These are phyloP conservation scores for Scaptomyza cyrtandrae DNA, from an alignment of 2,888 invertebrate genomes.

Conservation along the genomic window DNA sequence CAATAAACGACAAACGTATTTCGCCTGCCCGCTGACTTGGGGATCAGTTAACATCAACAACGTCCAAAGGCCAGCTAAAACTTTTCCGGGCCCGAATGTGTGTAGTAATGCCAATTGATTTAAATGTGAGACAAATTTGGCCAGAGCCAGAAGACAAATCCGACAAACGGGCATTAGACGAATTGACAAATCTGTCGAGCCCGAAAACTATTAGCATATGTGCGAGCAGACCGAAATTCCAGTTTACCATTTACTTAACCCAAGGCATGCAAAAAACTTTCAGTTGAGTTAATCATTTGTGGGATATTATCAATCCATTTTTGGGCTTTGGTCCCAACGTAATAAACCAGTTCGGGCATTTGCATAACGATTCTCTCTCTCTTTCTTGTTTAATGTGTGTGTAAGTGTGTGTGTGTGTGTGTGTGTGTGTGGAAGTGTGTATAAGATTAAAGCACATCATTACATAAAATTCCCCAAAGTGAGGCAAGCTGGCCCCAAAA, in stretches of 20 bases:
- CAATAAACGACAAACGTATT: constrained; percentile 63
- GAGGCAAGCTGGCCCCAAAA: constrained; percentile 22
- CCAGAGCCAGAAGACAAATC: constrained; percentile 8
- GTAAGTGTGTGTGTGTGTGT: background rate
- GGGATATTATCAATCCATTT: constrained; percentile 81
- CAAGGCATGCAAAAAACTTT: constrained; percentile 63
- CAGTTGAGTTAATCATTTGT: constrained; percentile 80
- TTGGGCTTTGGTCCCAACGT: constrained; percentile 63
- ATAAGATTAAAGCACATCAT: constrained; percentile 77
- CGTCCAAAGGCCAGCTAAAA: constrained; percentile 19
- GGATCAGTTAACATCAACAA: constrained; percentile 43
- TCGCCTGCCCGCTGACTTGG: constrained; percentile 36
- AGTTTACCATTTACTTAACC: constrained; percentile 22
- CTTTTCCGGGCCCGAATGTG: constrained; percentile 2
- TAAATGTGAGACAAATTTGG: constrained; percentile 65
- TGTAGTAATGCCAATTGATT: constrained; percentile 67
- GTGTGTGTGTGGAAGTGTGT: constrained; percentile 17
- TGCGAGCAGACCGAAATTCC: constrained; percentile 15
- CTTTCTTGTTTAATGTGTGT: too few relatives aligned
- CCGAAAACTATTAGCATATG: constrained; percentile 75
- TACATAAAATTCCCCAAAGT: constrained; percentile 75
- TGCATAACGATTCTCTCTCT: constrained; percentile 26
- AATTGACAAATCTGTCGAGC: constrained; percentile 65
- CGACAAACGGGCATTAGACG: constrained; percentile 42
- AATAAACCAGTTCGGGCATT: constrained; percentile 22